Evolutionary conservation across 2,888 invertebrate genomes (phyloP).

Genomic region (Megamerina dolium): DNA sequence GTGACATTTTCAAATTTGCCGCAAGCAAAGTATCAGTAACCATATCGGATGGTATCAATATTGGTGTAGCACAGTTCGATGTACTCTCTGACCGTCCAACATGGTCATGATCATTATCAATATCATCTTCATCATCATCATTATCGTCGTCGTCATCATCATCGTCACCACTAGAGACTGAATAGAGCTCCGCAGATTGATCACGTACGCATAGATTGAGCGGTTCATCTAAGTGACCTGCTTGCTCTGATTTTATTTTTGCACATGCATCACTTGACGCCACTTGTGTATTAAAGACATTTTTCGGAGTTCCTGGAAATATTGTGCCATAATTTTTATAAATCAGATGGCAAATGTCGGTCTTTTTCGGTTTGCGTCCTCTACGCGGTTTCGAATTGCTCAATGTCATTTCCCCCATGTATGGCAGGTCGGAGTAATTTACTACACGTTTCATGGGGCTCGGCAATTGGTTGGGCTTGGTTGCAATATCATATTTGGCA

Average conservation of each 20-base stretch:
- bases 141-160: slow-evolving; percentile 8
- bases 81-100: slow-evolving; percentile 9
- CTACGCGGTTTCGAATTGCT: slow-evolving; percentile 81
- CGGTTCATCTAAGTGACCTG: slow-evolving; percentile 65
- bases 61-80: slow-evolving; percentile 19
- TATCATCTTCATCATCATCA: slow-evolving; percentile 14
- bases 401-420: slow-evolving; percentile 88
- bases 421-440: slow-evolving; percentile 77
- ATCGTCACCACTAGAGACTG: slow-evolving; percentile 43
- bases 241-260: slow-evolving; percentile 35
- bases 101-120: no score
- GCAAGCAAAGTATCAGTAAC: slow-evolving; percentile 30
- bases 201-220: slow-evolving; percentile 79
- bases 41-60: slow-evolving; percentile 27
- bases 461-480: slow-evolving; percentile 1
- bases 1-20: slow-evolving; percentile 47
- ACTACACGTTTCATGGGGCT: slow-evolving; percentile 51
- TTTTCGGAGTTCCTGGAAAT: slow-evolving; percentile 66
- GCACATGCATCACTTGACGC: slow-evolving; percentile 4
- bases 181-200: slow-evolving; percentile 37
- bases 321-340: slow-evolving; percentile 89
- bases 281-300: slow-evolving; percentile 40
- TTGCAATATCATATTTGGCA: background rate
- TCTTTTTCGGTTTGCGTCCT: slow-evolving; percentile 85
- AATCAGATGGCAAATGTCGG: slow-evolving; percentile 85